These are phyloP conservation scores for Halcyon malimbica DNA, from an alignment of 2,113 vertebrate species.

Conservation along the genomic window DNA sequence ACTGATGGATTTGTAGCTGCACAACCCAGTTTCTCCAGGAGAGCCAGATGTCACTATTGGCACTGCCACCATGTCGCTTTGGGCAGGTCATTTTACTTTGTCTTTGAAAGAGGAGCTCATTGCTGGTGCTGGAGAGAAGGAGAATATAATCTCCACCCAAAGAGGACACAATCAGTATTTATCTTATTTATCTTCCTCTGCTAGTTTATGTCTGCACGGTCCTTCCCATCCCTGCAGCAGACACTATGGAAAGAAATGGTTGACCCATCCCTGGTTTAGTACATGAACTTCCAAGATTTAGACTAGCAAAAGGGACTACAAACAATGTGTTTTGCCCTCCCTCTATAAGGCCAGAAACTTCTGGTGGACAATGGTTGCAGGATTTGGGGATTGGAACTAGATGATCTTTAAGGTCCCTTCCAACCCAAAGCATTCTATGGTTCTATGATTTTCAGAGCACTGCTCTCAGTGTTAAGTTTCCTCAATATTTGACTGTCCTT, in stretches of 20 bases:
- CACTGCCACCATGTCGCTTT: background rate
- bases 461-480: background rate
- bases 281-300: background rate
- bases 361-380: rapidly evolving
- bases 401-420: too few relatives aligned
- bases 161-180: background rate
- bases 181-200: background rate
- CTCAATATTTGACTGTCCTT: background rate
- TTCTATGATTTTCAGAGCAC: background rate
- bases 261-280: background rate
- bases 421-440: too few relatives aligned
- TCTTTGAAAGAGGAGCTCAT: background rate
- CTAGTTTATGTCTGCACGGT: background rate
- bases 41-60: background rate
- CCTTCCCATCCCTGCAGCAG: background rate
- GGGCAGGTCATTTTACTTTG: background rate
- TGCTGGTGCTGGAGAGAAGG: background rate
- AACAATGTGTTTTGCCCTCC: rapidly evolving
- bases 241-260: rapidly evolving
- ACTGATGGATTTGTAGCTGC: background rate
- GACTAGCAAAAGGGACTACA: background rate
- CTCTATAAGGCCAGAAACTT: background rate
- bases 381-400: background rate
- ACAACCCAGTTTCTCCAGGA: background rate
- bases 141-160: background rate